Percentiles rank a stretch among this genome's conserved stretches.
phyloP scores from a whole-genome alignment of 1,140 invertebrate genomes.

The Goniozus legneri region DNA sequence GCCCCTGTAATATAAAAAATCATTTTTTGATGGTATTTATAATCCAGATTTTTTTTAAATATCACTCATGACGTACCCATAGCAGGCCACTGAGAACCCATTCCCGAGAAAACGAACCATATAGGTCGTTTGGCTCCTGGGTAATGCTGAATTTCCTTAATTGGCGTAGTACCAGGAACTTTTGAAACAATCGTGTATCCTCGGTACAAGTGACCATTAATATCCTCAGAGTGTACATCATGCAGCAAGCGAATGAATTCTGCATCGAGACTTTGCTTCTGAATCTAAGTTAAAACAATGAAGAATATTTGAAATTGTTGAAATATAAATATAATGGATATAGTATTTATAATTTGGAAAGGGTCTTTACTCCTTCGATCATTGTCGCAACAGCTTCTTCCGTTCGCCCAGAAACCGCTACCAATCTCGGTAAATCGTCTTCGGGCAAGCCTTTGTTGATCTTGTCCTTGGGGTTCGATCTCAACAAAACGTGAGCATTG shows the following conservation, averaged over 20 bases:
- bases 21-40: neutral
- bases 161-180: conserved; percentile 40
- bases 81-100: conserved; percentile 27
- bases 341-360: no score
- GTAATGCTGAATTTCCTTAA: conserved; percentile 58
- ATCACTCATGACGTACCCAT: conserved; percentile 73
- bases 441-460: neutral
- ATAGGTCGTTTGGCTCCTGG: conserved; percentile 65
- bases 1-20: conserved; percentile 47
- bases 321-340: no score
- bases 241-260: conserved; percentile 56
- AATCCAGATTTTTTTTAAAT: conserved; percentile 57
- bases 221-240: conserved; percentile 52
- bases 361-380: no score
- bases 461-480: conserved; percentile 8
- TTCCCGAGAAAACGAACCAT: conserved; percentile 76
- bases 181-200: conserved; percentile 52
- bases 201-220: conserved; percentile 57
- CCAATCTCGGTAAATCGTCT: conserved; percentile 8
- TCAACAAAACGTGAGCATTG: conserved; percentile 6
- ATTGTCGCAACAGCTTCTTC: no score
- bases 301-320: no score
- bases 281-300: no score
- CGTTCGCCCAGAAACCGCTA: neutral
- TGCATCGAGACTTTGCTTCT: conserved; percentile 53